phyloP scores from a whole-genome alignment of 2,797 vertebrate species.

The Phoxinus dragarum region DNA sequence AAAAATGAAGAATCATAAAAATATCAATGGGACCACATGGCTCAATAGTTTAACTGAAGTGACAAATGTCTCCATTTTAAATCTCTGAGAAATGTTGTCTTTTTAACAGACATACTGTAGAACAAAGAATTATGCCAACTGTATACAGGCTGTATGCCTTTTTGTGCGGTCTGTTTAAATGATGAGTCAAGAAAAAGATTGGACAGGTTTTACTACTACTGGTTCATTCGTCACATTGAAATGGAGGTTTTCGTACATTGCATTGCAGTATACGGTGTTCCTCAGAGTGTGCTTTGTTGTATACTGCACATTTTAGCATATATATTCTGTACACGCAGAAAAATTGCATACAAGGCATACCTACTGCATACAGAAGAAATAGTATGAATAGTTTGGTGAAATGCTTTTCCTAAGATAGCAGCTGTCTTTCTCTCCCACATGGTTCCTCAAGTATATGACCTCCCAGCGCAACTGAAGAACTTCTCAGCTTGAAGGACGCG shows the following conservation, averaged over 20 bases:
- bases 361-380: neutral
- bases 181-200: neutral
- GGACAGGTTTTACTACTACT: neutral
- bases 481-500: neutral
- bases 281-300: neutral
- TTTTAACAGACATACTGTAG: neutral
- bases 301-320: neutral
- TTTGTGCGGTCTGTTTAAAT: neutral
- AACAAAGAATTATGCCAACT: neutral
- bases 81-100: neutral
- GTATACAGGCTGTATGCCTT: neutral
- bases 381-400: neutral
- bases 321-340: neutral
- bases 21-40: neutral
- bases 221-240: neutral
- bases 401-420: neutral
- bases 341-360: neutral
- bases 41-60: no score
- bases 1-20: neutral
- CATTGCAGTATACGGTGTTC: neutral
- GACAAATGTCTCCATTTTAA: neutral
- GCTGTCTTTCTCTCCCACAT: neutral
- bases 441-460: slow-evolving; percentile 8
- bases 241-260: neutral
- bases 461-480: slow-evolving; percentile 27